Base-by-base conservation (phyloP, 2,113 vertebrate genomes). In the Meriones unguiculatus region DNA sequence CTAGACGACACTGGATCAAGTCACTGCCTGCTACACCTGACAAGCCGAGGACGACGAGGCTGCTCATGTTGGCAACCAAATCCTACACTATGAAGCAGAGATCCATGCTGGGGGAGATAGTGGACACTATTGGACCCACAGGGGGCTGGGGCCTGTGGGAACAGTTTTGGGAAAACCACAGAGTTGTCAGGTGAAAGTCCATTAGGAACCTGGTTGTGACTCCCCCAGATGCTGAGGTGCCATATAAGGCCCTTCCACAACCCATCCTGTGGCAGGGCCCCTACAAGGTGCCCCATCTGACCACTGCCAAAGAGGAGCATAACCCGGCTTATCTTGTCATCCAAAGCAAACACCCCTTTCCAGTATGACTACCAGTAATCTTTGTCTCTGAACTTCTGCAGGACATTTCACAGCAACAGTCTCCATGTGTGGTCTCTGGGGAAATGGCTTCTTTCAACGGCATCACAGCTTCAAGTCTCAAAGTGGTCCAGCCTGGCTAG, bases 31-130 rank as follows among this genome's bases (percentile, higher is more conserved):
- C 6, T 4, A 0, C 14, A 41, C 20, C 54, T 46, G 41, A 41
- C 70, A n/a, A 28, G 22, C 1, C 0, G 12, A 85, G 52, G 32
- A 64, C 13, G 0, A 12, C 10, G 35, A 38, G 4, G 7, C 17
- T 52, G 24, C 22, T 72, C 76, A 15, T 0, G 0, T 14, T 2
- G 1, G 88, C 62, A 46, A 9, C 24, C 3, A 24, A 65, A 30
- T 7, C 25, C 2, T 0, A 0, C 35, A 73, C 28, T 50, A 11
- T 28, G 30, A 32, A 4, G 11, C 25, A 35, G 11, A 30, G 41
- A 13, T 32, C 32, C 2, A 12, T 32, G 32, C 32, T 46, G 46
- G 12, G 11, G 38, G 38, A 7, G 59, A 14, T 4, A 0, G 41
- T 1, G 10, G 52, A 30, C 18, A 35, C 10, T 20, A 22, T 10